Percentiles rank a stretch among this genome's conserved stretches.
Evolutionary conservation across 2,888 invertebrate species (phyloP).

Genomic region (Diloba caeruleocephala): DNA sequence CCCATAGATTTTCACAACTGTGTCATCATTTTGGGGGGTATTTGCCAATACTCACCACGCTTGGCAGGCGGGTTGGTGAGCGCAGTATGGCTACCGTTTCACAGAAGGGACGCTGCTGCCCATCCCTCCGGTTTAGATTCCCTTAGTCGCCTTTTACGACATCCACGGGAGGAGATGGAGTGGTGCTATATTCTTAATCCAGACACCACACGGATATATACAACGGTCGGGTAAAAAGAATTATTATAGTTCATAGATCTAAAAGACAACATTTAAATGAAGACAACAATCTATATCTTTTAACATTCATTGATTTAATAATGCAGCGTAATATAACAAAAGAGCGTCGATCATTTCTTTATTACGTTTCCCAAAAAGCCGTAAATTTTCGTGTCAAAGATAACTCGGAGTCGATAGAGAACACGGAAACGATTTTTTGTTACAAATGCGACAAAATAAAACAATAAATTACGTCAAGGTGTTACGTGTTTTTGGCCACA

Average conservation of each 20-base stretch:
- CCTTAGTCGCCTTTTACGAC: no score
- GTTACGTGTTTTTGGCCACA: conserved; percentile 84
- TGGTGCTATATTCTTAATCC: no score
- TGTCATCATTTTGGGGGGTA: no score
- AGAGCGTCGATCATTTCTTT: conserved; percentile 40
- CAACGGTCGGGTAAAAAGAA: no score
- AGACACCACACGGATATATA: no score
- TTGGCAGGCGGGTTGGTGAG: no score
- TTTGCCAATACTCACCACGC: no score
- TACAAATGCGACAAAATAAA: conserved; percentile 76
- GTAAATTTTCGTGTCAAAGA: conserved; percentile 82
- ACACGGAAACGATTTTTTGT: conserved; percentile 88
- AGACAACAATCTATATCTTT: conserved; percentile 5
- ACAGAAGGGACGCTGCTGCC: no score
- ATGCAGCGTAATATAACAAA: conserved; percentile 31
- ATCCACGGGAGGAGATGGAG: no score
- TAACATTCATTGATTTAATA: conserved; percentile 38
- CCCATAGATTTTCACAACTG: no score
- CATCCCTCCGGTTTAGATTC: no score
- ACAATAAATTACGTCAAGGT: conserved; percentile 87
- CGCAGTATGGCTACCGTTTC: no score
- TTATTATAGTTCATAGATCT: neutral
- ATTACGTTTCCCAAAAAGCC: conserved; percentile 53
- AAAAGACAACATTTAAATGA: conserved; percentile 12
- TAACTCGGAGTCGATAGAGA: conserved; percentile 81